These are phyloP conservation scores for Sarcophaga variegata DNA, from an alignment of 2,888 invertebrate genomes.

Conservation along the genomic window DNA sequence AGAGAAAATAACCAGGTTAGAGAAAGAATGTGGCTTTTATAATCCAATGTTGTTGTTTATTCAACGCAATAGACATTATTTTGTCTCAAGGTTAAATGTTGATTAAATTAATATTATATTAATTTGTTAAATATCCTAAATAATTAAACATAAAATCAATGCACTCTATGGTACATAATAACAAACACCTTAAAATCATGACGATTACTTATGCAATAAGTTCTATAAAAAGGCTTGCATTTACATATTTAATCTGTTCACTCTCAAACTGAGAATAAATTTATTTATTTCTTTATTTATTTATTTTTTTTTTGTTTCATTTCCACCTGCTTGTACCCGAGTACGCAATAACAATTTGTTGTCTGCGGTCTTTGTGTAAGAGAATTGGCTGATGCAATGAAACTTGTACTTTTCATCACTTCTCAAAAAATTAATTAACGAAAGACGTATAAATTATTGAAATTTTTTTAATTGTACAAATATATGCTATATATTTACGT, in stretches of 20 bases:
- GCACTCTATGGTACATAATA: not conserved
- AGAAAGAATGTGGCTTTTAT: not conserved
- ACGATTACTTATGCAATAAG: too few species aligned
- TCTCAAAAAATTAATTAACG: slow-evolving; percentile 43
- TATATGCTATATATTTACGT: not conserved
- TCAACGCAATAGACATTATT: slow-evolving; percentile 6
- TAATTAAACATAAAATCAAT: not conserved
- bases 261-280: not conserved
- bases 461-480: slow-evolving; percentile 21
- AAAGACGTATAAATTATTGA: slow-evolving; percentile 53
- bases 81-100: slow-evolving; percentile 10
- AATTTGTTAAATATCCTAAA: not conserved
- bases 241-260: not conserved
- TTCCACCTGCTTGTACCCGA: slow-evolving; percentile 33
- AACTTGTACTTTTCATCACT: slow-evolving; percentile 77
- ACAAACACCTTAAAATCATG: too few species aligned
- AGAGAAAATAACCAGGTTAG: not conserved
- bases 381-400: slow-evolving; percentile 81
- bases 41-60: not conserved
- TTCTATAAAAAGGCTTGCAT: too few species aligned
- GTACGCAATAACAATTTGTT: not conserved
- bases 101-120: not conserved
- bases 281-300: not conserved
- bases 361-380: slow-evolving; percentile 34
- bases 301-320: too few species aligned